Evolutionary conservation across 2,113 vertebrate genomes (phyloP).

Genomic region (Notechis scutatus): DNA sequence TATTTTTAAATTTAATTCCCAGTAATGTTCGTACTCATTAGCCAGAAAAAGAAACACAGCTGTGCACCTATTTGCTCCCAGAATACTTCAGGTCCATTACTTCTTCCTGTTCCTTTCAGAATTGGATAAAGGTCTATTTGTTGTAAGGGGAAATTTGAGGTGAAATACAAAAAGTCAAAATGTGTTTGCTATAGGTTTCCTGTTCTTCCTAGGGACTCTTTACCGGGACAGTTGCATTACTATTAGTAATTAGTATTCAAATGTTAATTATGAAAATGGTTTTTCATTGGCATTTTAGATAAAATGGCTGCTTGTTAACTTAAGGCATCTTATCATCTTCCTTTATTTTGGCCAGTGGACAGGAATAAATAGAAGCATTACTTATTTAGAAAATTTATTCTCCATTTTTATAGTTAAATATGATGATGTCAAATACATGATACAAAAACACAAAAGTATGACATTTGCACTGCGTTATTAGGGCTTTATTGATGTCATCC

Average conservation of each 20-base stretch:
- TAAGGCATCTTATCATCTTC: not conserved
- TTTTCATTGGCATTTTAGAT: not conserved
- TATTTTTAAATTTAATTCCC: not conserved
- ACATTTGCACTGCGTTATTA: not conserved
- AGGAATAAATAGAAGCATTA: not conserved
- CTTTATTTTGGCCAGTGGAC: not conserved
- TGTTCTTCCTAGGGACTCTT: not conserved
- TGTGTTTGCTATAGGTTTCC: not conserved
- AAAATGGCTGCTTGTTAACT: not conserved
- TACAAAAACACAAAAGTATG: not conserved
- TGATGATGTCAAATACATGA: not conserved
- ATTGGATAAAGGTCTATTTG: not conserved
- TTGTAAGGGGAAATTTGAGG: not conserved
- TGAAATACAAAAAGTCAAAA: not conserved
- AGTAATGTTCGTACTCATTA: not conserved
- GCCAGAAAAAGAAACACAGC: not conserved
- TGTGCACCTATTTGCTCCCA: not conserved
- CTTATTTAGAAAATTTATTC: not conserved
- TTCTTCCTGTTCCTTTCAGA: not conserved
- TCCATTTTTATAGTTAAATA: not conserved
- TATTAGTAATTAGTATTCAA: not conserved
- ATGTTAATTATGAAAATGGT: not conserved
- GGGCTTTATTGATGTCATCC: not conserved
- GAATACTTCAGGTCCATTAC: not conserved
- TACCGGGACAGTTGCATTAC: not conserved